Conservation (phyloP, 2,797 vertebrate genomes). For the Smutsia gigantea region DNA sequence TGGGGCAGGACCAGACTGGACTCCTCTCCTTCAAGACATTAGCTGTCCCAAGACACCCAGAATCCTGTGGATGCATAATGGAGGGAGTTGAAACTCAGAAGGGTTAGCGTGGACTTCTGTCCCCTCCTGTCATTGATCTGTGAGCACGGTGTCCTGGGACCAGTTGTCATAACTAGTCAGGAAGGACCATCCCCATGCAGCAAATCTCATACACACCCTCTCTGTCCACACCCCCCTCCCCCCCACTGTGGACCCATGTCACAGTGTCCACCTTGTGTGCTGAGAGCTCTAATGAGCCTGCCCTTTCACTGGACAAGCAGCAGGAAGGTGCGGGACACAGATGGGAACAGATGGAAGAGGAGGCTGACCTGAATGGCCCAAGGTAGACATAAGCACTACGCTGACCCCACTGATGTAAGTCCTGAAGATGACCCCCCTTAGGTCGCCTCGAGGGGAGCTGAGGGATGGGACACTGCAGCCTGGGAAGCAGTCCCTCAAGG, state of each 20-base stretch:
- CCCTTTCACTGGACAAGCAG: neutral
- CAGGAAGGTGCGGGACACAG: neutral
- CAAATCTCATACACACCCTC: neutral
- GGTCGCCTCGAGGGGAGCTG: neutral
- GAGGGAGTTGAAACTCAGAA: neutral
- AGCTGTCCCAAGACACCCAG: too few species aligned
- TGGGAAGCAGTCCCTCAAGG: neutral
- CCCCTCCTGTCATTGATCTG: neutral
- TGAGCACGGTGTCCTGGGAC: neutral
- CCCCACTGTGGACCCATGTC: neutral
- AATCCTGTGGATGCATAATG: neutral
- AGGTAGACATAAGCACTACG: neutral
- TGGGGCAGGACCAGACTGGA: too few species aligned
- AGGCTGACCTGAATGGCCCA: neutral
- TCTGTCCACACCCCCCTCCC: neutral
- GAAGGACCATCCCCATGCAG: neutral
- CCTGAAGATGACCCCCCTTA: neutral
- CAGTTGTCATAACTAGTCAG: neutral
- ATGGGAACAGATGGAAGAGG: neutral
- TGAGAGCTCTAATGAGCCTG: neutral
- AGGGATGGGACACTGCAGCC: neutral
- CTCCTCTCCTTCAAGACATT: neutral
- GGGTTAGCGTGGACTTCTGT: neutral
- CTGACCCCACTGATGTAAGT: neutral
- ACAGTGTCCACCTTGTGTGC: neutral